Evolutionary conservation across 2,888 invertebrate genomes (phyloP).

Genomic region (Ennomos quercinarius): DNA sequence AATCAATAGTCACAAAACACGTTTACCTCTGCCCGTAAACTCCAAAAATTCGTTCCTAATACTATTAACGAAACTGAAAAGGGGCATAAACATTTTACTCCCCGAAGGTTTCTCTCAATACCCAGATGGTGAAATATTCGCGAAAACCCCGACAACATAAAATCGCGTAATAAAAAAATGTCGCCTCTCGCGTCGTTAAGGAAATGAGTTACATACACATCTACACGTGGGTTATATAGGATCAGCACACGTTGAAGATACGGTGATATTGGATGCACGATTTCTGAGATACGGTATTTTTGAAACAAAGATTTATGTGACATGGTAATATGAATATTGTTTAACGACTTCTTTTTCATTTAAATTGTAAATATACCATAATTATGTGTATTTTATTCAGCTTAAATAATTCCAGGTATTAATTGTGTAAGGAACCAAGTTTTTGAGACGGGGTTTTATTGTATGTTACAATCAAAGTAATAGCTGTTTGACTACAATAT

Average conservation of each 20-base stretch:
- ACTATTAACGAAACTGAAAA: constrained; percentile 30
- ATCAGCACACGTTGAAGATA: constrained; percentile 20
- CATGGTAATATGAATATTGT: no score
- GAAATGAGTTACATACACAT: constrained; percentile 62
- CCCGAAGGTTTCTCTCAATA: constrained; percentile 39
- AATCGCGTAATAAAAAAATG: constrained; percentile 53
- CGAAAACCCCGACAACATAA: constrained; percentile 47
- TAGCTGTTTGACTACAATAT: no score
- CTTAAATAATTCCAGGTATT: no score
- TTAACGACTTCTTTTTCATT: no score
- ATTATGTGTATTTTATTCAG: no score
- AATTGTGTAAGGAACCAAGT: no score
- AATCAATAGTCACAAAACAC: constrained; percentile 24
- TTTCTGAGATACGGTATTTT: background rate
- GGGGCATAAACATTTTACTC: constrained; percentile 32
- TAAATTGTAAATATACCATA: no score
- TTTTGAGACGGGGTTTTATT: no score
- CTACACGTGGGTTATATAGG: constrained; percentile 34
- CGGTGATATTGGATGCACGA: background rate
- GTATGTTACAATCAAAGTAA: no score
- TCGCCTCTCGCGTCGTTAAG: constrained; percentile 62
- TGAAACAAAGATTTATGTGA: background rate
- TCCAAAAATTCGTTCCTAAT: constrained; percentile 23
- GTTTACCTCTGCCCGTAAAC: constrained; percentile 19
- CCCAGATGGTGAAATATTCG: constrained; percentile 37